Evolutionary conservation across 2,113 vertebrate genomes (phyloP).

Genomic region (Dinomys branickii): DNA sequence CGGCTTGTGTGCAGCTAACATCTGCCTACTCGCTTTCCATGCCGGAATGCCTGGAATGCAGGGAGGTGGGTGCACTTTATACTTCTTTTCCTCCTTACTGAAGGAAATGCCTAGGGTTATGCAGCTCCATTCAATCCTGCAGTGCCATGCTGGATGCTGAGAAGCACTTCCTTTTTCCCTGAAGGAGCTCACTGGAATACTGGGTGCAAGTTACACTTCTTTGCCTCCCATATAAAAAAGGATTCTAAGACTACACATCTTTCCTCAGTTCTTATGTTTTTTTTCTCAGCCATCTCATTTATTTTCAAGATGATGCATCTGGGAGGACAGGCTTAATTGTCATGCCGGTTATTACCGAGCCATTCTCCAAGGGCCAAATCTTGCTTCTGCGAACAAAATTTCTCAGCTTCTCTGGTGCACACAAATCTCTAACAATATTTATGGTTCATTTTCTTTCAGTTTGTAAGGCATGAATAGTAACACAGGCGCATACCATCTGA

Average conservation of each 20-base stretch:
- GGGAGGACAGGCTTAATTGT: not conserved
- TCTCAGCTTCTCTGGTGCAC: not conserved
- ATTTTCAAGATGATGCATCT: not conserved
- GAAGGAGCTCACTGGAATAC: not conserved
- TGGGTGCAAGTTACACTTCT: not conserved
- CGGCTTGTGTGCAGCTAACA: not conserved
- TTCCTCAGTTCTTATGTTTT: not conserved
- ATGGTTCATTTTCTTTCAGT: not conserved
- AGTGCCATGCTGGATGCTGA: not conserved
- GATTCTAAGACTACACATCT: not conserved
- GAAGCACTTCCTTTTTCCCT: not conserved
- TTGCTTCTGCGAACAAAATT: not conserved
- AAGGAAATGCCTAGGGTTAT: not conserved
- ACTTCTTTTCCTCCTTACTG: not conserved
- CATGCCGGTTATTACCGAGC: not conserved
- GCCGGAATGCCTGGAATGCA: not conserved
- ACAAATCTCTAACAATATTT: not conserved
- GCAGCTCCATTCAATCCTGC: not conserved
- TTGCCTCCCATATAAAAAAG: not conserved
- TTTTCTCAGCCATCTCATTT: not conserved
- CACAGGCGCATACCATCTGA: not conserved
- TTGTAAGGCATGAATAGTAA: not conserved
- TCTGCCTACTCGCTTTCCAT: not conserved
- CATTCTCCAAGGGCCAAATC: not conserved
- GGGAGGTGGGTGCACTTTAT: not conserved